A percentile compares a stretch with the other conserved stretches of the same genome.
phyloP scores from a whole-genome alignment of 1,140 invertebrate species.

The Drosophila sturtevanti region DNA sequence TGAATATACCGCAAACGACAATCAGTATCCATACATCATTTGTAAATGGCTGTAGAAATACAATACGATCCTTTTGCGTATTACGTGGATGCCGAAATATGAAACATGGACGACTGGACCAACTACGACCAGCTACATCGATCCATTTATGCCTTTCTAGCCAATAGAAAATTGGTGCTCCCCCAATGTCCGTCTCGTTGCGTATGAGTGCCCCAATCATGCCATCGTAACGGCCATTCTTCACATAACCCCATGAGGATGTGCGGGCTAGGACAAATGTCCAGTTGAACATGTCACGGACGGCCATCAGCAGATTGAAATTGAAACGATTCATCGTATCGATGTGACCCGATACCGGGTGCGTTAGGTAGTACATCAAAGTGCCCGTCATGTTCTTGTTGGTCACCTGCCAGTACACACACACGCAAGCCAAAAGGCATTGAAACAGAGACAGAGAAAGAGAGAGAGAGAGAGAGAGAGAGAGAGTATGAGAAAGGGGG shows the following conservation, averaged over 20 bases:
- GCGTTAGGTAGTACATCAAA: constrained; percentile 84
- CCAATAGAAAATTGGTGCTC: constrained; percentile 85
- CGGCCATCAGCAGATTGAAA: constrained; percentile 84
- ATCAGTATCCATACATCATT: constrained; percentile 84
- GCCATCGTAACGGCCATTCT: constrained; percentile 87
- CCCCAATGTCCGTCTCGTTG: constrained; percentile 85
- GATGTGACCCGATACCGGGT: constrained; percentile 83
- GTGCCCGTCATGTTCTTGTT: constrained; percentile 83
- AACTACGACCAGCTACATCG: constrained; percentile 86
- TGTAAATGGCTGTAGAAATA: constrained; percentile 85
- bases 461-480: neutral
- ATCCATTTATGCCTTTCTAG: constrained; percentile 84
- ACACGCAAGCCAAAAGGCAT: constrained; percentile 3
- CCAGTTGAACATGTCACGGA: constrained; percentile 86
- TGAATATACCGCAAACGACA: constrained; percentile 67
- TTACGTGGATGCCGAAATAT: constrained; percentile 88
- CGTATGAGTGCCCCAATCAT: constrained; percentile 86
- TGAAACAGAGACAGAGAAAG: neutral
- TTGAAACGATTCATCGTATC: constrained; percentile 87
- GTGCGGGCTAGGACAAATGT: constrained; percentile 84
- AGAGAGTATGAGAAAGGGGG: too few relatives aligned
- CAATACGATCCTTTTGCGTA: constrained; percentile 84
- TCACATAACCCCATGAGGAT: constrained; percentile 86
- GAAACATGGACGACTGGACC: constrained; percentile 84
- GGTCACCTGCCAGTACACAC: constrained; percentile 75